Conservation (phyloP, 2,888 invertebrate genomes). For the Aphodius sticticus region DNA sequence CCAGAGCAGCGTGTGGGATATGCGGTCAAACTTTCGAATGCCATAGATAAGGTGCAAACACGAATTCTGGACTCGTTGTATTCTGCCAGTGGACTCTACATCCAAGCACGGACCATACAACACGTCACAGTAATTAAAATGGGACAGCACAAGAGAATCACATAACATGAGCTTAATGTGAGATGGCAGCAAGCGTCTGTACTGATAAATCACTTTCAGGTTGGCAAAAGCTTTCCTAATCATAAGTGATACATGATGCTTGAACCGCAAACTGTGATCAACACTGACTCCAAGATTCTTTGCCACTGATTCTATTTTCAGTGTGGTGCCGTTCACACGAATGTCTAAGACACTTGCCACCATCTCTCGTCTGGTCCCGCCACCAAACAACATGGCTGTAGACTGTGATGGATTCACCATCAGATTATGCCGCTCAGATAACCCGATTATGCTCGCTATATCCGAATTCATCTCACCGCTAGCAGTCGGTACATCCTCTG, state of each 20-base stretch:
- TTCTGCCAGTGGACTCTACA: not conserved
- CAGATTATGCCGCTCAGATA: not conserved
- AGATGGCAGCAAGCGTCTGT: not conserved
- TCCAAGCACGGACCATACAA: slow-evolving; percentile 12
- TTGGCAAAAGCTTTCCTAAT: not conserved
- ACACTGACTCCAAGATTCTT: not conserved
- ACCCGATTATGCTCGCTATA: not conserved
- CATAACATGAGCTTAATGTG: not conserved
- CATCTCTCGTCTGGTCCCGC: not conserved
- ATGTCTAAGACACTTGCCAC: not conserved
- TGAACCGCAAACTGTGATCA: not conserved
- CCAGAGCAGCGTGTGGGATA: not conserved
- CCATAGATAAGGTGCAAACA: not conserved
- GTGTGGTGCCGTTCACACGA: not conserved
- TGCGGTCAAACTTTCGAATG: not conserved
- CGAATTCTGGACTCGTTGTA: not conserved
- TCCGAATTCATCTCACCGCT: not conserved
- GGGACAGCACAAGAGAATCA: slow-evolving; percentile 8
- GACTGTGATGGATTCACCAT: not conserved
- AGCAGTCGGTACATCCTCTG: not conserved
- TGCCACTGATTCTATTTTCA: not conserved
- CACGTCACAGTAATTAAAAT: slow-evolving; percentile 9
- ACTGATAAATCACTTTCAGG: not conserved
- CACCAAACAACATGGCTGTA: not conserved
- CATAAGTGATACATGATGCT: not conserved